These are phyloP conservation scores for Echinometra lucunter DNA, from an alignment of 53 echinoderm and acorn worm species.

Conservation along the genomic window DNA sequence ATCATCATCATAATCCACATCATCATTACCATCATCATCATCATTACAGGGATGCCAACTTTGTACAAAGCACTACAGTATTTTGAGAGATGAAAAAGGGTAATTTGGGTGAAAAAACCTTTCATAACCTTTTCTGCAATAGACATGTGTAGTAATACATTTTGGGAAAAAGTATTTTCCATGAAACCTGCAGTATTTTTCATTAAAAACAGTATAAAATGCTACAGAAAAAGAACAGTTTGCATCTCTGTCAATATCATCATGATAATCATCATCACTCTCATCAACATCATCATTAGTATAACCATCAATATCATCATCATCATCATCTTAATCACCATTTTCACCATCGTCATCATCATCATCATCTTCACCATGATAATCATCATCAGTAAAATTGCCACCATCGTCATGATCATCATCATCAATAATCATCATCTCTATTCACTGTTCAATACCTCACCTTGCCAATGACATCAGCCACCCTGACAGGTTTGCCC, in stretches of 20 bases:
- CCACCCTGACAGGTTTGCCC: conserved; percentile 87
- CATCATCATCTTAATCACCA: not conserved
- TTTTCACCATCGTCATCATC: not conserved
- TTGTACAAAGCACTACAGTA: too few species aligned
- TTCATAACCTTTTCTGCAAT: too few species aligned
- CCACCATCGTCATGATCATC: not conserved
- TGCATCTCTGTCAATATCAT: not conserved
- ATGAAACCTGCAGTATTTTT: too few species aligned
- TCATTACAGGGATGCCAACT: not conserved
- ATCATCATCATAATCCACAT: not conserved
- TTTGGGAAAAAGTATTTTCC: too few species aligned
- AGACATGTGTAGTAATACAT: too few species aligned
- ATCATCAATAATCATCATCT: not conserved
- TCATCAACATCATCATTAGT: conserved; percentile 11
- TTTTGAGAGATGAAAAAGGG: too few species aligned
- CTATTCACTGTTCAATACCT: not conserved
- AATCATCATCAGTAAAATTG: not conserved
- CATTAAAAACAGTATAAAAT: too few species aligned
- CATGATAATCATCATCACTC: not conserved
- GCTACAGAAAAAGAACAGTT: too few species aligned
- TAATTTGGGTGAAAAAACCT: too few species aligned
- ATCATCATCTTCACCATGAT: not conserved
- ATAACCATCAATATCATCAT: not conserved
- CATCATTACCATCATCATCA: not conserved
- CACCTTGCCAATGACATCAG: conserved; percentile 95